Evolutionary conservation across 2,797 vertebrate species (phyloP).

Genomic region (Onychomys leucogaster): DNA sequence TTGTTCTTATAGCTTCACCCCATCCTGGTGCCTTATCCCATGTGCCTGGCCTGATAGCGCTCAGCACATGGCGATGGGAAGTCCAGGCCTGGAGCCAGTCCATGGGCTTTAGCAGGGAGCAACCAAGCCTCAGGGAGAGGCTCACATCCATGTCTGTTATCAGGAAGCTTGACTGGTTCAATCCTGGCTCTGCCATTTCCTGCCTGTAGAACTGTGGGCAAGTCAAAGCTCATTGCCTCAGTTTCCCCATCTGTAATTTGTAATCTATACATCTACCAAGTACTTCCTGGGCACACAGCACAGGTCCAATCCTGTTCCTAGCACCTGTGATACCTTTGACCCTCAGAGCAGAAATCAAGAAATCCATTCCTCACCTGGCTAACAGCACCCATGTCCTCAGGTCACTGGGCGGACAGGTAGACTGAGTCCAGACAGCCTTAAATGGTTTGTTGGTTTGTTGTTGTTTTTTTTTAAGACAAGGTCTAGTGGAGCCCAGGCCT

Average conservation of each 20-base stretch:
- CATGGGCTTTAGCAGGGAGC: background rate
- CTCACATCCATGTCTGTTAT: too few relatives aligned
- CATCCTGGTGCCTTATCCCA: background rate
- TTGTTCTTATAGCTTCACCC: background rate
- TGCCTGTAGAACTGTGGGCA: background rate
- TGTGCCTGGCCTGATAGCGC: background rate
- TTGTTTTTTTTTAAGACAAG: background rate
- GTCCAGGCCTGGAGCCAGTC: too few relatives aligned
- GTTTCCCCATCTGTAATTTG: background rate
- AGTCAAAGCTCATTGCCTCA: background rate
- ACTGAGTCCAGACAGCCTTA: background rate
- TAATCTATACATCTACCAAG: background rate
- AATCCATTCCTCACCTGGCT: background rate
- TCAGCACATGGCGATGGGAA: background rate
- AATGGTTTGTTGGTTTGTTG: background rate
- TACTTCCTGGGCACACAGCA: background rate
- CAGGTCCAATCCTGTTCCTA: background rate
- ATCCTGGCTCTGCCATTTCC: background rate
- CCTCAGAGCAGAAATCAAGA: background rate
- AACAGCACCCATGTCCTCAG: background rate
- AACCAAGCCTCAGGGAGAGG: background rate
- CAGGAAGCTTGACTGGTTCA: background rate
- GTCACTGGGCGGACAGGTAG: background rate
- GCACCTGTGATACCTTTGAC: background rate
- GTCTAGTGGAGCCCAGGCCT: background rate